Conservation (phyloP, 2,797 vertebrate genomes). For the Gymnothorax reevesii region DNA sequence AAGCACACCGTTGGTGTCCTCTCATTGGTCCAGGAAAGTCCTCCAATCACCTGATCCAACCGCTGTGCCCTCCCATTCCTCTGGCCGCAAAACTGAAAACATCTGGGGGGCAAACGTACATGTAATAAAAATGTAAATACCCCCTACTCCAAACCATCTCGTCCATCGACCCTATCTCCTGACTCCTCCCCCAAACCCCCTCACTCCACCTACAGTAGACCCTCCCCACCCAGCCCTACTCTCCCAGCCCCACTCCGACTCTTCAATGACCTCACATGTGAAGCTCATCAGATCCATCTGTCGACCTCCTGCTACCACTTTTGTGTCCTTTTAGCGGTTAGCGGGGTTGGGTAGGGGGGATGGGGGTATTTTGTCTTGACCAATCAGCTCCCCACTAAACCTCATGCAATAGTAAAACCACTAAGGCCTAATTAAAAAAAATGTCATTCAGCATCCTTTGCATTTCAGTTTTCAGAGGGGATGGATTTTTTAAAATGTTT, state of each 20-base stretch:
- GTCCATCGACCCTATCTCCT: not conserved
- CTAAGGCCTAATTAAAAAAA: too few relatives aligned
- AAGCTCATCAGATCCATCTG: not conserved
- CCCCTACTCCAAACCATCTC: not conserved
- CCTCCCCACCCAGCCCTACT: not conserved
- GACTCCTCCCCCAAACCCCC: not conserved
- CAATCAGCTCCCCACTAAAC: not conserved
- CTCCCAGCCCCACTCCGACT: not conserved
- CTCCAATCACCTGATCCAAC: not conserved
- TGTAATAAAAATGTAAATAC: conserved; percentile 17
- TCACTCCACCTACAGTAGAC: not conserved
- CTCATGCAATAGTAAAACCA: not conserved
- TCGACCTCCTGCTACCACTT: not conserved
- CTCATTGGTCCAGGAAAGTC: not conserved
- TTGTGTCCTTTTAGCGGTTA: not conserved
- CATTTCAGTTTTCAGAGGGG: too few relatives aligned
- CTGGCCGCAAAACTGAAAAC: not conserved
- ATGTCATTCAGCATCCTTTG: too few relatives aligned
- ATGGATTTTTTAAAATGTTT: too few relatives aligned
- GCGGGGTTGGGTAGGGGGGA: not conserved
- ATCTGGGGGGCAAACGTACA: conserved; percentile 5
- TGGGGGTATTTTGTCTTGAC: not conserved
- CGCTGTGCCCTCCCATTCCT: not conserved
- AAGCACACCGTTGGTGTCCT: not conserved
- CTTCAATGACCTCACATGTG: conserved; percentile 16